Conservation (phyloP, 2,113 vertebrate species). For the Oxyura jamaicensis region DNA sequence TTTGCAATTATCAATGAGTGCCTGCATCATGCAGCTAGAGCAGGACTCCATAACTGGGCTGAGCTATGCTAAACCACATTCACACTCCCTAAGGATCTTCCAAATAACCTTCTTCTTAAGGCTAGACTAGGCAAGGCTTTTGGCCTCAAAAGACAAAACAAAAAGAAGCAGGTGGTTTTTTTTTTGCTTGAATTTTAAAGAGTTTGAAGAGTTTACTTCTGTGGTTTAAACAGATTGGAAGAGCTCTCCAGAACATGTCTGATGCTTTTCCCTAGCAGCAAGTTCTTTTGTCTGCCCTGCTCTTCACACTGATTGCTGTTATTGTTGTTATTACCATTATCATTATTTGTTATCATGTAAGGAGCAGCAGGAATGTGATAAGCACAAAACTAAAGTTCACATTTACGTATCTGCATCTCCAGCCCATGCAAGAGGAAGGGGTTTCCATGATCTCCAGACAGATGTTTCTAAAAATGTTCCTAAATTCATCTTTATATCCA, state of each 20-base stretch:
- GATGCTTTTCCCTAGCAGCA: background rate
- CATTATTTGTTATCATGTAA: background rate
- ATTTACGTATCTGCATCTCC: background rate
- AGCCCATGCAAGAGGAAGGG: background rate
- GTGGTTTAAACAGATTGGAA: background rate
- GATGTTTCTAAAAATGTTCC: background rate
- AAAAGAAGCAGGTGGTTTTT: background rate
- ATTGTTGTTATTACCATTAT: background rate
- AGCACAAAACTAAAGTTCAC: background rate
- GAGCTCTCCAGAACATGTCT: background rate
- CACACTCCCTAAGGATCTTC: background rate
- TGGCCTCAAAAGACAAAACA: background rate
- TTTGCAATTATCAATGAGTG: slow-evolving; percentile 7
- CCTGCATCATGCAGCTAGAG: background rate
- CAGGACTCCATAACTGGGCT: background rate
- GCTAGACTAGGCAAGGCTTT: background rate
- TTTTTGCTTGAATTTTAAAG: background rate
- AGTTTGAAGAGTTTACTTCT: background rate
- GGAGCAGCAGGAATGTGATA: background rate
- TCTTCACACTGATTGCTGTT: background rate
- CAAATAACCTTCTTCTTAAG: slow-evolving; percentile 1
- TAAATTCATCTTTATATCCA: background rate
- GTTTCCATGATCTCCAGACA: background rate
- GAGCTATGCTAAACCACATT: background rate
- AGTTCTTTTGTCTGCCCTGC: background rate